A percentile compares a stretch with the other conserved stretches of the same genome.
These are phyloP conservation scores for Tinea pellionella DNA, from an alignment of 2,888 invertebrate species.

Conservation along the genomic window DNA sequence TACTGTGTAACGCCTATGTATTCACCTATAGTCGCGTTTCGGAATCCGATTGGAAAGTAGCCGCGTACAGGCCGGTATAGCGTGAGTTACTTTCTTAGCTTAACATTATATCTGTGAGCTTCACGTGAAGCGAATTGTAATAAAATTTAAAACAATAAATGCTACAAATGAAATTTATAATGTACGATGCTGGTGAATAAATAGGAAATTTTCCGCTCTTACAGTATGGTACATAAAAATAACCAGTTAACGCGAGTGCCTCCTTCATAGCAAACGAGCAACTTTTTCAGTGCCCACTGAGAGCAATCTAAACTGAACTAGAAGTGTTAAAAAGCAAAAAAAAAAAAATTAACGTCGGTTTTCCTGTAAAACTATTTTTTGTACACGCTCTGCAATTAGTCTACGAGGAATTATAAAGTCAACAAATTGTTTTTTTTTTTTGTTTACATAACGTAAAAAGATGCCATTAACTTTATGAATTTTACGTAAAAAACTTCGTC, in stretches of 20 bases:
- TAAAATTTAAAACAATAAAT: not conserved
- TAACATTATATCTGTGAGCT: not conserved
- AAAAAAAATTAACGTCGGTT: not conserved
- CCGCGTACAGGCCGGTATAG: no score
- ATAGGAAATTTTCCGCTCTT: not conserved
- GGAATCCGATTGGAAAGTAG: no score
- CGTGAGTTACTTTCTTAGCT: no score
- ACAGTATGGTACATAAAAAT: not conserved
- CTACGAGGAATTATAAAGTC: not conserved
- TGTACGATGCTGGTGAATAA: not conserved
- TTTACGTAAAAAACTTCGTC: no score
- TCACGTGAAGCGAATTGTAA: no score
- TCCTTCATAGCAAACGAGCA: conserved; percentile 3
- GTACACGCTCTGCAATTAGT: not conserved
- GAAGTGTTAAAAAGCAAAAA: not conserved
- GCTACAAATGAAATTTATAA: not conserved
- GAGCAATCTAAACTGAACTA: conserved; percentile 1
- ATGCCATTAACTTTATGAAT: no score
- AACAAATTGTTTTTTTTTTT: not conserved
- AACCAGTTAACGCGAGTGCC: not conserved
- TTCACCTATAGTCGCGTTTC: no score
- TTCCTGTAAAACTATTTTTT: conserved; percentile 2
- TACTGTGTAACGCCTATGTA: no score
- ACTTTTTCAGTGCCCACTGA: conserved; percentile 10
- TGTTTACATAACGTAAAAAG: no score